Base-by-base conservation (phyloP, 2,888 invertebrate genomes). In the Smittia aterrima region DNA sequence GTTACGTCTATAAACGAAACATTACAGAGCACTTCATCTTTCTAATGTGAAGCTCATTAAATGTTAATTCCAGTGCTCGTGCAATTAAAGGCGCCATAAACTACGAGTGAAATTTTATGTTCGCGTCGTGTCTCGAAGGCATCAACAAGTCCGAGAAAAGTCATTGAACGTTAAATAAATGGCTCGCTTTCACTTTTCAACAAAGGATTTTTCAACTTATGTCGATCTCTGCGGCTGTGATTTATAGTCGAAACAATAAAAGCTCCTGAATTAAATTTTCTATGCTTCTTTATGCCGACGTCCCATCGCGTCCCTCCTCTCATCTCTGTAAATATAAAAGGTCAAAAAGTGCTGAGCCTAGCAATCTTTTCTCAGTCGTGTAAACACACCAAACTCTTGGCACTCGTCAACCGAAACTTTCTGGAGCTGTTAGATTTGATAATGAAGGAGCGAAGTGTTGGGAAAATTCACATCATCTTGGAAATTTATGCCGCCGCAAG, bases 31-130 rank as follows among this genome's bases (percentile, higher is more conserved):
- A 32, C 66, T 27, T 38, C 38, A 66, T 66, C 66, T 66, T 41
- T 68, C 18, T 68, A 68, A 68, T 68, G 68, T 68, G 24, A 22
- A 25, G 24, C 24, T 68, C 68, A 68, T 68, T 68, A 68, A 68
- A 68, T 47, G 68, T 68, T 68, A 68, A 68, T 68, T 25, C 68
- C 25, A 32, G 3, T 32, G 32, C 32, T 9, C 3, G 7, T 16
- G 47, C 47, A 68, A 68, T 68, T 68, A 68, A 47, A 68, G 22
- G 27, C 22, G 22, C 18, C 68, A 47, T 47, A 47, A 47, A 47
- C n/a, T 16, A 16, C 16, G 16, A 47, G 47, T n/a, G 16, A 47
- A 47, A 47, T 47, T 47, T 47, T n/a, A 47, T 47, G 47, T 47
- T 47, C 16, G 11, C 47, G n/a, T 47, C 16, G 47, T 11, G 47